phyloP scores from a whole-genome alignment of 2,797 vertebrate genomes.

The Limosa lapponica region DNA sequence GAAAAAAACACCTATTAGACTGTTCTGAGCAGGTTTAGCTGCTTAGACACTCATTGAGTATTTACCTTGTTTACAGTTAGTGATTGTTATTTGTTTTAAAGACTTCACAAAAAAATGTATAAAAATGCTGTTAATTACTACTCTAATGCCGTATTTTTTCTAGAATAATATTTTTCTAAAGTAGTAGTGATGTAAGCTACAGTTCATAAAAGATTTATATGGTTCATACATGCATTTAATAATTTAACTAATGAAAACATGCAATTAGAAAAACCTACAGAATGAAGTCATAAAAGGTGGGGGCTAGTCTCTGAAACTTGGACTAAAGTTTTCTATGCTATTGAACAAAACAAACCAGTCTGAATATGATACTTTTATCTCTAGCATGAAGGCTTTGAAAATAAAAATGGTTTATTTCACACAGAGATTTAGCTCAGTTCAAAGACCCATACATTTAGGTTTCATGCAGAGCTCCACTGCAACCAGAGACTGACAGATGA shows the following conservation, averaged over 20 bases:
- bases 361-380: not conserved
- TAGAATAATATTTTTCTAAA: not conserved
- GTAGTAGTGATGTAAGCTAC: not conserved
- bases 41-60: not conserved
- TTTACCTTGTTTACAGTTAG: not conserved
- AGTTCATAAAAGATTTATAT: not conserved
- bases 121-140: not conserved
- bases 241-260: not conserved
- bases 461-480: not conserved
- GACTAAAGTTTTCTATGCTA: not conserved
- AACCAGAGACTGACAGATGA: constrained; percentile 35
- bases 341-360: not conserved
- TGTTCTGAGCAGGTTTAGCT: not conserved
- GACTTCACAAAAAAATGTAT: not conserved
- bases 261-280: not conserved
- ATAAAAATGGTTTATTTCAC: constrained; percentile 2
- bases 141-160: not conserved
- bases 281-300: not conserved
- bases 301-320: not conserved
- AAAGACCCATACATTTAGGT: not conserved
- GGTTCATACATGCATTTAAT: not conserved
- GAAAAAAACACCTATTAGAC: too few species aligned
- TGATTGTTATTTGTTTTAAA: not conserved
- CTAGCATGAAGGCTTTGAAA: not conserved
- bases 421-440: constrained; percentile 19